Evolutionary conservation across 1,140 invertebrate species (phyloP).

Genomic region (Calycopis cecrops): DNA sequence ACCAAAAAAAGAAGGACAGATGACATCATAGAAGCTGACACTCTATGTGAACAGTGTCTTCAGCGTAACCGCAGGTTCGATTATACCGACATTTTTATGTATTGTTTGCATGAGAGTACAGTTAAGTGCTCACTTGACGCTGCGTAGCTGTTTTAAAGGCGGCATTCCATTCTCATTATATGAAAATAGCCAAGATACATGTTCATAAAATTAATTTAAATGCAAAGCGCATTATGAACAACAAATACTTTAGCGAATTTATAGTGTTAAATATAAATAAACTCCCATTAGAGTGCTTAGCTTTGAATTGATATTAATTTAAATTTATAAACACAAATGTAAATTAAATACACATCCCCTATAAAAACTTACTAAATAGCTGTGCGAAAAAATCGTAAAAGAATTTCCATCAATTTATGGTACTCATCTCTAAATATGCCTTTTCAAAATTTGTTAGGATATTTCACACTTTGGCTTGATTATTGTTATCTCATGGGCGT

Average conservation of each 20-base stretch:
- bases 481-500: too few relatives aligned
- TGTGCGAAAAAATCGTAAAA: background rate
- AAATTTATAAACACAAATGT: too few relatives aligned
- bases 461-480: too few relatives aligned
- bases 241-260: constrained; percentile 22
- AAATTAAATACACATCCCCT: background rate
- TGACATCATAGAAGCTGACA: constrained; percentile 30
- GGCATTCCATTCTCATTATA: background rate
- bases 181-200: constrained; percentile 1
- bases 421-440: background rate
- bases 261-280: constrained; percentile 8
- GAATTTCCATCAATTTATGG: background rate
- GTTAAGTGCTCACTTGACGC: background rate
- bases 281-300: constrained; percentile 3
- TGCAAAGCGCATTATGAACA: constrained; percentile 23
- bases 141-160: background rate
- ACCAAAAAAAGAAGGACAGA: constrained; percentile 39
- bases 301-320: background rate
- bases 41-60: constrained; percentile 36
- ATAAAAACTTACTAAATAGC: background rate
- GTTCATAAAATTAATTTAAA: constrained; percentile 7
- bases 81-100: constrained; percentile 30
- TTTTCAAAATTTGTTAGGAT: too few relatives aligned
- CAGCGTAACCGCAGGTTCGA: constrained; percentile 45
- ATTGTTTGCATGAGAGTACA: constrained; percentile 34